Evolutionary conservation across 2,113 vertebrate genomes (phyloP).

Genomic region (Crocuta crocuta): DNA sequence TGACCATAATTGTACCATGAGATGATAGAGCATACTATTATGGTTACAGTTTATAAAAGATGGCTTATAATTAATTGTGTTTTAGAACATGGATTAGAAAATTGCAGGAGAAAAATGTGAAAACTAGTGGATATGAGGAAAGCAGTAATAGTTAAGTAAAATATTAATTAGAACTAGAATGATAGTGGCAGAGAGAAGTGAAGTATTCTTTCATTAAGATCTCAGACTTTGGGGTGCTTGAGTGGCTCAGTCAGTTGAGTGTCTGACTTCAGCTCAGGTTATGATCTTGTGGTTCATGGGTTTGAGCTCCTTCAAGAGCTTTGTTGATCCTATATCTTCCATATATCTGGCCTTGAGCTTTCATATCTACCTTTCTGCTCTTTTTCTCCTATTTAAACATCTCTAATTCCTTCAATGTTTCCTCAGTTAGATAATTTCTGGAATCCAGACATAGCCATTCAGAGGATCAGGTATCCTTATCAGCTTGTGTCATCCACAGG

Average conservation of each 20-base stretch:
- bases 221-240: not conserved
- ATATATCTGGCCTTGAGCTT: not conserved
- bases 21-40: not conserved
- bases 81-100: not conserved
- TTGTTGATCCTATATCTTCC: not conserved
- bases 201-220: not conserved
- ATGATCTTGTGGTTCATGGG: no score
- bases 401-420: not conserved
- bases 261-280: no score
- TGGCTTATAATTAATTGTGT: not conserved
- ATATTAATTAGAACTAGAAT: not conserved
- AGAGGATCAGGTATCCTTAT: conserved; percentile 6
- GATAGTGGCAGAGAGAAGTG: not conserved
- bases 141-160: not conserved
- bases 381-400: not conserved
- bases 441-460: conserved; percentile 32
- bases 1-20: not conserved
- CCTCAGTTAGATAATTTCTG: conserved; percentile 4
- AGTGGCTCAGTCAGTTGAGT: no score
- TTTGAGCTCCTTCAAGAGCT: not conserved
- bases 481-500: not conserved
- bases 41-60: conserved; percentile 25
- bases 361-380: not conserved
- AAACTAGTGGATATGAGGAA: not conserved
- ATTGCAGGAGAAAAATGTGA: not conserved